Evolutionary conservation across 1,140 invertebrate species (phyloP), one percentile per base, ranked within the genome.

Genomic region (Aphaenogaster ashmeadi): DNA sequence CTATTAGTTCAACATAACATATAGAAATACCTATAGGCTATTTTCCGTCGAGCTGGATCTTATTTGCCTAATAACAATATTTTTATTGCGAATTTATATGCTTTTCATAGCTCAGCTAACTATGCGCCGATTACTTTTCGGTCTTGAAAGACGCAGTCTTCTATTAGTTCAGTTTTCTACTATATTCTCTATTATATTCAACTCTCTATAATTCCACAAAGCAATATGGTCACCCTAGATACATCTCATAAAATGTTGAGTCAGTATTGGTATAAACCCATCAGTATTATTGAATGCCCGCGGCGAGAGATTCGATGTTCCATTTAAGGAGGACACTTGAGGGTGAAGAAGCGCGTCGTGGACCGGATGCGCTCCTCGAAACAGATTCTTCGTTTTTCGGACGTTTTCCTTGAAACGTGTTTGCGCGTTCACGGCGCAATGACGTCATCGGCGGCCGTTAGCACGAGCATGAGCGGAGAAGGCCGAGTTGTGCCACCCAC

Each of bases 401-500:
- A 9, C 69, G 72, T 36, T 62, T 62, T 77, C 79, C 80, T 90
- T 47, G 64, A 1, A 3, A 66, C 15, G 18, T 66, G 3, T 66
- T 66, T 41, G 62, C 62, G 60, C 66, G n/a, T 89, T 62, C 78
- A 80, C 44, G 60, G 47, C n/a, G 38, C 52, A 54, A 41, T 91
- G 89, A 91, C 88, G 89, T 91, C 89, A 88, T 60, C 13, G 11
- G 21, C 33, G 71, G 75, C 75, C 79, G 80, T 78, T 86, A 41
- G 62, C 64, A 36, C 60, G 11, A 36, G 38, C 56, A 27, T n/a
- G 13, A 56, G 6, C 52, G 54, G 21, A 44, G n/a, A 60, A 41
- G n/a, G 36, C 38, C 54, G 54, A 27, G 13, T n/a, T 6, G 54
- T 9, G 15, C 74, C 75, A 47, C 74, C 74, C 78, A 67, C 78